Percentiles rank a stretch among this genome's conserved stretches.
Evolutionary conservation across 2,888 invertebrate species (phyloP).

Genomic region (Metellina segmentata): DNA sequence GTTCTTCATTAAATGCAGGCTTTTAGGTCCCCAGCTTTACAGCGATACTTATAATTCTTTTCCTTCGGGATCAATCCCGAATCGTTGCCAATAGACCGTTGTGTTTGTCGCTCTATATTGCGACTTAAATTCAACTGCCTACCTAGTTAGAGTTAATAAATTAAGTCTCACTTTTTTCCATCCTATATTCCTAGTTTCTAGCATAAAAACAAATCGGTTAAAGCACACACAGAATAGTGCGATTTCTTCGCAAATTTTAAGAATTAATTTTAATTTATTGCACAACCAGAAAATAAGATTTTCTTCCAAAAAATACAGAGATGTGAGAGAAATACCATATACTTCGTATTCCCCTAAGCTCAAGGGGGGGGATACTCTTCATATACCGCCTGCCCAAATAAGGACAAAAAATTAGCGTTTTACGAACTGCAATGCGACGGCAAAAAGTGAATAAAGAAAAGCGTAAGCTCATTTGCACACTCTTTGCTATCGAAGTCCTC

Average conservation of each 20-base stretch:
- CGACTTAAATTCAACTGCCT: too few species aligned
- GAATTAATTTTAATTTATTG: background rate
- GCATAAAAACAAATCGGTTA: too few species aligned
- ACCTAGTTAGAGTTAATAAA: too few species aligned
- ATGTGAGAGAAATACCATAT: background rate
- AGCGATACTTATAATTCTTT: too few species aligned
- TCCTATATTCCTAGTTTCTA: too few species aligned
- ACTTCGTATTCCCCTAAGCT: background rate
- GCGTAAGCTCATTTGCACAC: background rate
- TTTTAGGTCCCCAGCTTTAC: too few species aligned
- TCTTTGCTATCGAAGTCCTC: background rate
- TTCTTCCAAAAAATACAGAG: background rate
- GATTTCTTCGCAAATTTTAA: background rate
- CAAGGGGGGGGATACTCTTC: background rate
- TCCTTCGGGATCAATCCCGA: too few species aligned
- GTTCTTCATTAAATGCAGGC: too few species aligned
- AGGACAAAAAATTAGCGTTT: constrained; percentile 33
- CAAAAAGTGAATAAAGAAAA: constrained; percentile 30
- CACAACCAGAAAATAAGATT: background rate
- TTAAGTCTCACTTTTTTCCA: too few species aligned
- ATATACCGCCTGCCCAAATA: constrained; percentile 5
- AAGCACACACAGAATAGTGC: too few species aligned
- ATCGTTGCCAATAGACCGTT: too few species aligned
- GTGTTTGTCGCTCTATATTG: too few species aligned
- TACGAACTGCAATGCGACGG: background rate